Evolutionary conservation across 2,113 vertebrate genomes (phyloP), one percentile per base, ranked within the genome.

Genomic region (Illadopsis cleaveri): DNA sequence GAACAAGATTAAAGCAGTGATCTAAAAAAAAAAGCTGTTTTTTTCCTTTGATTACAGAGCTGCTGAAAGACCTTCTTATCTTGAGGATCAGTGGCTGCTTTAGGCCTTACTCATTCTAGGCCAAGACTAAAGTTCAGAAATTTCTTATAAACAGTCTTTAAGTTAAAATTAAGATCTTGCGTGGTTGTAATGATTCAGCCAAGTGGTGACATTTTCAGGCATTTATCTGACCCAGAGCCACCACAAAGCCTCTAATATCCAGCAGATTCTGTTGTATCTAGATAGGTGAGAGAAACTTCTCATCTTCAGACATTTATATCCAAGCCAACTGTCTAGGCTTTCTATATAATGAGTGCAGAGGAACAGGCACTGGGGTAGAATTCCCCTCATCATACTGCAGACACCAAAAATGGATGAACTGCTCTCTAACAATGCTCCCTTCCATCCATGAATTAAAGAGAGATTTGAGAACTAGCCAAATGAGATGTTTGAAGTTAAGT

Each of bases 1-100:
- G 93, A 93, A 71, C 57, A 72, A 82, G 83, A 83, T 94, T 51
- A 93, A 96, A 95, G 81, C 20, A 65, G 53, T 12, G 31, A 60
- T 79, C 78, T 75, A 57, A 56, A n/a, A 33, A 56, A 91, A 57
- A n/a, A 57, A 86, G 64, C 56, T 72, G 48, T 0, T 78, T 80
- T 92, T 68, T n/a, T 1, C 51, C 58, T 89, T 92, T 73, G 69
- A 89, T 86, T 81, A 94, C 44, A 84, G 60, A 82, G 65, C 77
- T 89, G 77, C 65, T 84, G 69, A 78, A 89, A 89, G 53, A 72
- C 35, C 58, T 80, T 82, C 61, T 64, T 73, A 61, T 87, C 37
- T 47, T 82, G 65, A 90, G 37, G 60, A 89, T 89, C 81, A 56
- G 40, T n/a, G 37, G 35, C 57, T 89, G 69, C 83, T 87, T 80